Base-by-base conservation (phyloP, 2,888 invertebrate species). In the Dastarcus helophoroides region DNA sequence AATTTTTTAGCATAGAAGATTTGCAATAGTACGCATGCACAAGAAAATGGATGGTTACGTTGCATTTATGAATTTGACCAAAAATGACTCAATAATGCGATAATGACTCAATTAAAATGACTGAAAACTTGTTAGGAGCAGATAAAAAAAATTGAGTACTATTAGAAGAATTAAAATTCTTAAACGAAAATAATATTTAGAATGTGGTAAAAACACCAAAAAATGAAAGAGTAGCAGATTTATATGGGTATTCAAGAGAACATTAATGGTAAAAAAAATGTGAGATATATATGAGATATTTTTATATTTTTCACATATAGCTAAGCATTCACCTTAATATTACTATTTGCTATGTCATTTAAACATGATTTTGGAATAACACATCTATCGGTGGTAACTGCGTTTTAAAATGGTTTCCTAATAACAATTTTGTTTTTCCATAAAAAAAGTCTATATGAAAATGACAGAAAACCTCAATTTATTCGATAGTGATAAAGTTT, bases 211-310 rank as follows among this genome's bases (percentile, higher is more conserved):
- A 49, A 31, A 4, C 24, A n/a, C 47, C 44, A 26, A 27, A 40
- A 24, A 30, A 36, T 17, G 16, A 14, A 15, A 42, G 33, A 7
- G 37, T 51, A 16, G 48, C 50, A 26, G 11, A 46, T 22, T 48
- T 26, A 53, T 49, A 26, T 53, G 48, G 50, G 47, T 51, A 7
- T 49, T 42, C 25, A 46, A 48, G 31, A 38, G 12, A 53, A 52
- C 32, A n/a, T 5, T 15, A 38, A 48, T 32, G 29, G 31, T 32
- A 41, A 45, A 10, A 32, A 32, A 25, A 31, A 42, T 25, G 32
- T 43, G 13, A 26, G 36, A n/a, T 25, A 13, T n/a, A n/a, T n/a
- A n/a, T n/a, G n/a, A n/a, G n/a, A n/a, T n/a, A n/a, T n/a, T n/a
- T n/a, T n/a, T n/a, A n/a, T n/a, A n/a, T n/a, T n/a, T n/a, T n/a